These are phyloP conservation scores for Zaprionus bogoriensis DNA, from an alignment of 2,888 invertebrate species.

Conservation along the genomic window DNA sequence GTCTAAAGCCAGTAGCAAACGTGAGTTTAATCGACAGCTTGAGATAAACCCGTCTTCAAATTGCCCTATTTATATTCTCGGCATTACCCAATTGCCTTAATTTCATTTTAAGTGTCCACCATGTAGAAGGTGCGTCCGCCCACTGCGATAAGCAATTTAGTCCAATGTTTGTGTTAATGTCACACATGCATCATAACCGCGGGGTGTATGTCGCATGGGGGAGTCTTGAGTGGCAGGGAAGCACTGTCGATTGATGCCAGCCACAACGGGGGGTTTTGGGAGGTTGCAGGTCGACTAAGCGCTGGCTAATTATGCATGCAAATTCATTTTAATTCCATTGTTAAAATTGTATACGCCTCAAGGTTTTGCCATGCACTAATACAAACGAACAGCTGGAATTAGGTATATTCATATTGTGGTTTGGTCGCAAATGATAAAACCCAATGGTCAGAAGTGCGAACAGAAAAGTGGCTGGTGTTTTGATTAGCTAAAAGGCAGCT, in stretches of 20 bases:
- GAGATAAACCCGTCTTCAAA: slow-evolving; percentile 13
- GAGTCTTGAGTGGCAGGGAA: not conserved
- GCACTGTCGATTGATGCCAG: too few species aligned
- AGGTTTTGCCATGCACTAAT: slow-evolving; percentile 30
- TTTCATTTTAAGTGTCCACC: slow-evolving; percentile 25
- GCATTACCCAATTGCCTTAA: slow-evolving; percentile 28
- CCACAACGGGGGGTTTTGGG: not conserved
- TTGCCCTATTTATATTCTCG: slow-evolving; percentile 24
- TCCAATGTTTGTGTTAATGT: slow-evolving; percentile 49
- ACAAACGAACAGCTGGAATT: not conserved
- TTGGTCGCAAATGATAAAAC: slow-evolving; percentile 17
- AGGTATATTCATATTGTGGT: not conserved
- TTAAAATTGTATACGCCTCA: slow-evolving; percentile 48
- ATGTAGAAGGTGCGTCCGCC: slow-evolving; percentile 15
- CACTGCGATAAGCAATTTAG: slow-evolving; percentile 42
- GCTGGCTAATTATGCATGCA: slow-evolving; percentile 69
- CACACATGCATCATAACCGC: slow-evolving; percentile 64
- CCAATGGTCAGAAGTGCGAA: not conserved
- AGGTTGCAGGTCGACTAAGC: slow-evolving; percentile 23
- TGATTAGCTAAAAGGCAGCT: not conserved
- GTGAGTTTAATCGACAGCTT: not conserved
- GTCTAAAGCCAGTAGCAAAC: not conserved
- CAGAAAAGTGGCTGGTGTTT: not conserved
- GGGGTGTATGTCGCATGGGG: not conserved
- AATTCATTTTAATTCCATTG: slow-evolving; percentile 63